Conservation (phyloP, 2,797 vertebrate species). For the Pipistrellus nathusii region DNA sequence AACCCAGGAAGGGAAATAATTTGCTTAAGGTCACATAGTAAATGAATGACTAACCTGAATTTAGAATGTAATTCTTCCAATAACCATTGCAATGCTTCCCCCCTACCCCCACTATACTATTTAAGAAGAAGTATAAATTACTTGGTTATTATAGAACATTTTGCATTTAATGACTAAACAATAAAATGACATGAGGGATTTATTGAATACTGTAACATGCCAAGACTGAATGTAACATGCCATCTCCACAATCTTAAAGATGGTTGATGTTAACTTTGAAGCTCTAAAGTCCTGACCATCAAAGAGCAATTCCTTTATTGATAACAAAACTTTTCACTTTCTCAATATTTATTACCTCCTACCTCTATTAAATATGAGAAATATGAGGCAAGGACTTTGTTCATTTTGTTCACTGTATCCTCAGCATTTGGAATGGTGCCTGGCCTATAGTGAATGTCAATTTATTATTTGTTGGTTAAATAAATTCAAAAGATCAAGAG, state of each 20-base stretch:
- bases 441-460: background rate
- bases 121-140: background rate
- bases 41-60: background rate
- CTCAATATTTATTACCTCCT: background rate
- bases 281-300: background rate
- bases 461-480: conserved; percentile 16
- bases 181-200: background rate
- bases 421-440: conserved; percentile 3
- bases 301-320: background rate
- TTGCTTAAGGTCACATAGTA: background rate
- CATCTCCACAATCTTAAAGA: background rate
- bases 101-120: background rate
- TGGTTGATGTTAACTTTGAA: background rate
- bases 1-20: background rate
- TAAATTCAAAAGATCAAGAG: conserved; percentile 4
- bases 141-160: background rate
- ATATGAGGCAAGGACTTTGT: background rate
- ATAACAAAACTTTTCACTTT: background rate
- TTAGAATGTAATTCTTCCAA: background rate
- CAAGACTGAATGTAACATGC: background rate
- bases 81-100: background rate
- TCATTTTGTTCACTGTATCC: conserved; percentile 14
- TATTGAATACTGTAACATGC: background rate
- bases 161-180: background rate
- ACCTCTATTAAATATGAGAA: background rate